A percentile compares a stretch with the other conserved stretches of the same genome.
Evolutionary conservation across 2,797 vertebrate genomes (phyloP).

Genomic region (Anolis apletophallus): DNA sequence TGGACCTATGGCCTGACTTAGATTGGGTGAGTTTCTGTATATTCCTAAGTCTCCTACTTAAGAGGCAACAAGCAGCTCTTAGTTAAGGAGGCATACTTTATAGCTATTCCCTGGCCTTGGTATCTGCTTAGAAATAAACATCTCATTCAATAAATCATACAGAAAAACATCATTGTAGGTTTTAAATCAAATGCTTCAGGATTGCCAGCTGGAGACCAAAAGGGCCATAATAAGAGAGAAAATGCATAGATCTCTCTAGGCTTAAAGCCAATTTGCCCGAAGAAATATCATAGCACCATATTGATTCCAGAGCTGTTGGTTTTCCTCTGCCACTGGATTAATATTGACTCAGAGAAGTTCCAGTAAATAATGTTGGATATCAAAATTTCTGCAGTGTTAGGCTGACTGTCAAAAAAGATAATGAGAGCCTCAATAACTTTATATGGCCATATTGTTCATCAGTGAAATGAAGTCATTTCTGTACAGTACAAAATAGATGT

Average conservation of each 20-base stretch:
- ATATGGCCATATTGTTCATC: constrained; percentile 47
- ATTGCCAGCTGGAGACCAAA: constrained; percentile 26
- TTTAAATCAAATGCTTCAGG: constrained; percentile 52
- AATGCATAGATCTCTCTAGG: constrained; percentile 50
- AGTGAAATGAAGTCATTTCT: constrained; percentile 28
- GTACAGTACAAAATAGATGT: constrained; percentile 9
- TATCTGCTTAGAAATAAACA: constrained; percentile 46
- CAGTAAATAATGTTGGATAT: constrained; percentile 60
- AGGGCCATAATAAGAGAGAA: constrained; percentile 41
- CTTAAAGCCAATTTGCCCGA: constrained; percentile 58
- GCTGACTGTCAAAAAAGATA: constrained; percentile 42
- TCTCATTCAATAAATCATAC: constrained; percentile 53
- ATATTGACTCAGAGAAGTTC: constrained; percentile 45
- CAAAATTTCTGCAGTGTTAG: constrained; percentile 38
- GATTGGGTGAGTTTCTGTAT: not conserved
- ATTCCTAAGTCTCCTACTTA: not conserved
- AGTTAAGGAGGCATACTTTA: not conserved
- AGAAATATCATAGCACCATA: constrained; percentile 53
- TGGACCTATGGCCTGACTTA: no score
- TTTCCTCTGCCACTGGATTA: constrained; percentile 45
- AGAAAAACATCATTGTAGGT: constrained; percentile 27
- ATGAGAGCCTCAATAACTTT: constrained; percentile 55
- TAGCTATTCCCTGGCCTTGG: not conserved
- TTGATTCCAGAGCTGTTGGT: constrained; percentile 47
- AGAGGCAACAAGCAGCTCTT: rapidly evolving